Conservation (phyloP, 37 sponge, comb jelly and placozoan species). For the Corticium candelabrum region DNA sequence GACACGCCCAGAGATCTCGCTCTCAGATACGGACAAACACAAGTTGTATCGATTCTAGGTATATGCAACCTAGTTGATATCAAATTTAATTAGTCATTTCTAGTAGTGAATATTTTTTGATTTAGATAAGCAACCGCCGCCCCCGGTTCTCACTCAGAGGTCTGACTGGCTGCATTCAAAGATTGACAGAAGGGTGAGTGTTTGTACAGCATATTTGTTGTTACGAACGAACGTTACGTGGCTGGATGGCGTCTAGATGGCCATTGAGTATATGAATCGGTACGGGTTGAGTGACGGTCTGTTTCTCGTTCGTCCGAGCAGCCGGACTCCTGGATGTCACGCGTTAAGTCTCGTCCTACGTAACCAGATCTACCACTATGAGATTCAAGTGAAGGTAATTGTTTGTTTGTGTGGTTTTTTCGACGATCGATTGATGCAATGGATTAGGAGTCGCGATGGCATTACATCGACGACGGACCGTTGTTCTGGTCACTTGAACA, state of each 20-base stretch:
- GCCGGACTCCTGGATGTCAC: conserved; percentile 52
- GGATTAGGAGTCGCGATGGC: neutral
- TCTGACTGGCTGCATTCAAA: conserved; percentile 7
- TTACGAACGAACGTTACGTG: too few species aligned
- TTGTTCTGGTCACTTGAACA: conserved; percentile 45
- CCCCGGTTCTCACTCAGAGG: neutral
- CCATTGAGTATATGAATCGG: conserved; percentile 39
- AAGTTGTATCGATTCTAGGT: conserved; percentile 60
- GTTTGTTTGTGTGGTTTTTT: neutral
- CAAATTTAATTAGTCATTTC: neutral
- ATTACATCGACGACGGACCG: conserved; percentile 89
- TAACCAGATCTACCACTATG: conserved; percentile 75
- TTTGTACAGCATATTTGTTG: neutral
- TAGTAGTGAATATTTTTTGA: conserved; percentile 6
- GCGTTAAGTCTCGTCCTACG: conserved; percentile 67
- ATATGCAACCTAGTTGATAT: neutral
- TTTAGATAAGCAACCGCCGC: neutral
- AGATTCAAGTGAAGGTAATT: conserved; percentile 27
- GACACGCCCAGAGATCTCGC: conserved; percentile 77
- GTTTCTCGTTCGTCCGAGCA: conserved; percentile 73
- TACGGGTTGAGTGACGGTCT: conserved; percentile 52
- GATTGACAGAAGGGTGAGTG: neutral
- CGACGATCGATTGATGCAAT: neutral
- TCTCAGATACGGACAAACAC: conserved; percentile 41
- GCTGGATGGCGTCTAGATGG: conserved; percentile 46